phyloP scores from a whole-genome alignment of 2,113 vertebrate species.

The Erythrocebus patas region DNA sequence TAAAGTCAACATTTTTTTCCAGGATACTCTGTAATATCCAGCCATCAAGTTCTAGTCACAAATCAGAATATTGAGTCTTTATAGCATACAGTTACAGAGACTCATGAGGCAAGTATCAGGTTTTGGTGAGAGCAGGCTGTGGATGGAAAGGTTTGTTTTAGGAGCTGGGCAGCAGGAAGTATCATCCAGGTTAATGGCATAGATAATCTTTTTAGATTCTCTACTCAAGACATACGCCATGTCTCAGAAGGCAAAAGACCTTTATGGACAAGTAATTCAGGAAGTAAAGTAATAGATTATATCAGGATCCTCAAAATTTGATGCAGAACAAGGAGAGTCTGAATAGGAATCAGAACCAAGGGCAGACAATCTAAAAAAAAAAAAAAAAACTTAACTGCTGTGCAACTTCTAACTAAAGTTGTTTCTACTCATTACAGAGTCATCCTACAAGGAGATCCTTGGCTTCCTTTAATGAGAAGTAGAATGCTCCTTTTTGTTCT shows the following conservation, averaged over 20 bases:
- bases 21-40: neutral
- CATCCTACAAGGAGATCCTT: neutral
- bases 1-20: neutral
- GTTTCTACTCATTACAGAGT: neutral
- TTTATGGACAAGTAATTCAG: neutral
- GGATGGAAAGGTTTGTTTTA: constrained; percentile 22
- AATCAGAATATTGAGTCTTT: neutral
- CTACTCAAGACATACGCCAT: neutral
- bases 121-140: neutral
- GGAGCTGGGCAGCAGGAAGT: neutral
- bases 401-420: neutral
- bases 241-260: neutral
- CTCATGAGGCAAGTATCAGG: neutral
- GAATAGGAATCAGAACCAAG: neutral
- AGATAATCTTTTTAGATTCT: neutral
- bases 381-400: neutral
- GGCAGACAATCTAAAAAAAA: neutral
- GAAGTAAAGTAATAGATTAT: neutral
- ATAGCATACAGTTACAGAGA: neutral
- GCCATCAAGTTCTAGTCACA: neutral
- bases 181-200: neutral
- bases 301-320: neutral
- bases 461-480: neutral
- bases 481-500: neutral
- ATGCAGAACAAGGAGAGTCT: neutral